Base-by-base conservation (phyloP, 2,797 vertebrate genomes). In the Eleutherodactylus coqui region DNA sequence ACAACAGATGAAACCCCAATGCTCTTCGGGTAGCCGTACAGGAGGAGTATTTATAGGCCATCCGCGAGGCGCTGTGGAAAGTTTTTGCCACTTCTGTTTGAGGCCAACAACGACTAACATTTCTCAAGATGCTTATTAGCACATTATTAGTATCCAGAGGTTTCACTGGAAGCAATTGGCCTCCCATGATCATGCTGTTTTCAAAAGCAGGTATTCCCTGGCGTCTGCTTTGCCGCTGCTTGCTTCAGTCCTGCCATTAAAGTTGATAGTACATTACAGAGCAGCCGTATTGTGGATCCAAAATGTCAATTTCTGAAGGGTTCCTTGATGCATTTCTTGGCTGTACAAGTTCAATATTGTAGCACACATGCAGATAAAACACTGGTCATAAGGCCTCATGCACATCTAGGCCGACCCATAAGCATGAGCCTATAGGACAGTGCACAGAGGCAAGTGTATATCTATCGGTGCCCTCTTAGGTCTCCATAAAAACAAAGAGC, bases 141-240 rank as follows among this genome's bases (percentile, higher is more conserved):
- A 79, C 76, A 79, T 79, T 87, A 84, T 84, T 87, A 79, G 75
- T 58, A 84, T 84, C 82, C 19, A 75, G 76, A 69, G 86, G 80
- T 21, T 84, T 75, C n/a, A 49, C n/a, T 80, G 69, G 69, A 80
- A 72, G 77, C 38, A 84, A 80, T n/a, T 36, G 27, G 82, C 72
- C 77, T 84, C 86, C 43, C 34, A 75, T 75, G 86, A 75, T 32
- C 38, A 67, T 24, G 41, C 53, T 87, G 86, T 87, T 87, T 87
- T 79, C 75, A 78, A 87, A n/a, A 79, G 81, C 67, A 51, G 75
- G 38, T 60, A 51, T 84, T 76, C 86, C 67, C 86, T 77, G 38
- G 51, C 21, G 29, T 47, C 53, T 47, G 55, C 38, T 19, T 85
- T 43, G 62, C 72, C 32, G 47, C 17, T 47, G 51, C 51, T 73